Evolutionary conservation across 2,888 invertebrate genomes (phyloP), one percentile per base, ranked within the genome.

Genomic region (Taenaris catops): DNA sequence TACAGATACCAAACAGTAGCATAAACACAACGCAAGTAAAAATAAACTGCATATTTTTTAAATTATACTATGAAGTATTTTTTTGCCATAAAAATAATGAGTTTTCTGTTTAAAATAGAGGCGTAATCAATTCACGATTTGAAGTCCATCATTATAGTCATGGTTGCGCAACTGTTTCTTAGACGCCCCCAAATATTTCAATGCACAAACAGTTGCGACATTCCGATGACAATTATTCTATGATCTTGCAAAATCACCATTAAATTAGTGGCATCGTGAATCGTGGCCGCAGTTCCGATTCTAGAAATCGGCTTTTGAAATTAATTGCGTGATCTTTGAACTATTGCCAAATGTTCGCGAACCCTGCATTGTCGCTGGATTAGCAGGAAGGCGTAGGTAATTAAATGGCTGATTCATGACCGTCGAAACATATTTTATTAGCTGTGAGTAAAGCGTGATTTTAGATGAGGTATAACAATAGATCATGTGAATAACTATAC

Each of bases 301-400:
- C 60, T 63, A 63, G 71, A 65, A 72, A 70, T 72, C 67, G 58
- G 44, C 59, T 62, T 71, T 73, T 60, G 62, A 64, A 71, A 75
- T 76, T 73, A 74, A 80, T 81, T 71, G 63, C 63, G 55, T 70
- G 80, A 74, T 69, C 81, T 79, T 55, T 80, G 81, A 78, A 64
- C 78, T 55, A 45, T 80, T 78, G 63, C 68, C 68, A 64, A 73
- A 74, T 71, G 66, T 69, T 68, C 32, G 46, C 50, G 48, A 58
- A 52, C 53, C 53, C 56, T 52, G 53, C 44, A 55, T 60, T 57
- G 56, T 59, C 50, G 34, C 44, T 43, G 34, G 31, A 44, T 31
- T 28, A 17, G 21, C 36, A 37, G 33, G 32, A 41, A 41, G 17
- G 29, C 18, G 25, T 34, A 40, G 34, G 41, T 55, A 48, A 55